A percentile compares a stretch with the other conserved stretches of the same genome.
Evolutionary conservation across 1,140 invertebrate species (phyloP).

Genomic region (Manduca sexta): DNA sequence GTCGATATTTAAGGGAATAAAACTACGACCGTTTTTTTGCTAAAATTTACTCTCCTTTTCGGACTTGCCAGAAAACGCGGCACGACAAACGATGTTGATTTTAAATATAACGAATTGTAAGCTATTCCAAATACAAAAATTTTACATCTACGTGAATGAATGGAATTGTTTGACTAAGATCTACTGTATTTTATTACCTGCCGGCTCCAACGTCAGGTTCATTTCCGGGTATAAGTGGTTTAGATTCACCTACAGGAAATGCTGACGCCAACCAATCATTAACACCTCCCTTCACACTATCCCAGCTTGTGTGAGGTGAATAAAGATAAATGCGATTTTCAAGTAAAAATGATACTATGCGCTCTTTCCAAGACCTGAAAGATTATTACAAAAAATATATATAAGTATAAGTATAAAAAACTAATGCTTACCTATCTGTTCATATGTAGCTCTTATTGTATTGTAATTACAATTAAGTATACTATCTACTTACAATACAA

Average conservation of each 20-base stretch:
- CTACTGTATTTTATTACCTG: slow-evolving; percentile 36
- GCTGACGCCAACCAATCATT: slow-evolving; percentile 93
- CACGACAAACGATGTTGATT: too few relatives aligned
- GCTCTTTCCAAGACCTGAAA: slow-evolving; percentile 82
- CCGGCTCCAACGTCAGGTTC: slow-evolving; percentile 77
- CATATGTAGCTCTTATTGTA: background rate
- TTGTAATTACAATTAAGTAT: too few relatives aligned
- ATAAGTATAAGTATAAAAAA: too few relatives aligned
- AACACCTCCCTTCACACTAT: slow-evolving; percentile 86
- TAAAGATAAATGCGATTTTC: slow-evolving; percentile 92
- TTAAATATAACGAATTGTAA: too few relatives aligned
- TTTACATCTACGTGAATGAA: too few relatives aligned
- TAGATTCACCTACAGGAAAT: slow-evolving; percentile 71
- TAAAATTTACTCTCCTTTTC: too few relatives aligned
- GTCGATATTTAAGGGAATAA: too few relatives aligned
- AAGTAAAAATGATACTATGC: slow-evolving; percentile 86
- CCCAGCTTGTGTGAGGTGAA: slow-evolving; percentile 95
- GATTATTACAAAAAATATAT: slow-evolving; percentile 21
- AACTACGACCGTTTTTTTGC: too few relatives aligned
- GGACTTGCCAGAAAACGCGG: too few relatives aligned
- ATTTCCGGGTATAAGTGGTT: slow-evolving; percentile 66
- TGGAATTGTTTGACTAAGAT: too few relatives aligned
- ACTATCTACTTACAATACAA: too few relatives aligned
- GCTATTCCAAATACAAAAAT: too few relatives aligned
- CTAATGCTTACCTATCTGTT: background rate